A percentile compares a stretch with the other conserved stretches of the same genome.
phyloP scores from a whole-genome alignment of 2,113 vertebrate species.

The Oncorhynchus clarkii region DNA sequence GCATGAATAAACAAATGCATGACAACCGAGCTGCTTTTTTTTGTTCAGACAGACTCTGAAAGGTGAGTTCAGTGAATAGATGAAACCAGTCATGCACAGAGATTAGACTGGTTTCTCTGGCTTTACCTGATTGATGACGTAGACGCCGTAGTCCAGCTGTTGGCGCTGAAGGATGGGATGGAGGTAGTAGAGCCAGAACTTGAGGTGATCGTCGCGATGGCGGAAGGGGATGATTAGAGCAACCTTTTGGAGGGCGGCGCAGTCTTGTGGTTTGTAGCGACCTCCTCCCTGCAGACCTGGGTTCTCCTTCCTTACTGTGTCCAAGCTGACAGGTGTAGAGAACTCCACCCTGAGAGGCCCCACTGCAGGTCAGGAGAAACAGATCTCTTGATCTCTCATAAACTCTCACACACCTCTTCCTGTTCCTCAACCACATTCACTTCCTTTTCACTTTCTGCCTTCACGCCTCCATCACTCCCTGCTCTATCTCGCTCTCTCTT shows the following conservation, averaged over 20 bases:
- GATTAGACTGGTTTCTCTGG: too few relatives aligned
- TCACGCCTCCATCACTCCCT: too few relatives aligned
- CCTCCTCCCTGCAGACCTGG: constrained; percentile 77
- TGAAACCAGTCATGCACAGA: too few relatives aligned
- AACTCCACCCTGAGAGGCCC: constrained; percentile 88
- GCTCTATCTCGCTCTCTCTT: too few relatives aligned
- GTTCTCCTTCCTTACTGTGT: constrained; percentile 60
- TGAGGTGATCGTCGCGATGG: constrained; percentile 90
- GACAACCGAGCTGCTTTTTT: too few relatives aligned
- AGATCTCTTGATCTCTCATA: too few relatives aligned
- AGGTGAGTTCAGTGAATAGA: too few relatives aligned
- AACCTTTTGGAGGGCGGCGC: constrained; percentile 87
- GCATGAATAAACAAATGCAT: too few relatives aligned
- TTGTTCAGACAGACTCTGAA: too few relatives aligned
- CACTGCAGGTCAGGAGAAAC: constrained; percentile 64
- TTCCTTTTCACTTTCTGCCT: too few relatives aligned
- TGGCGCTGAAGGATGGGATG: constrained; percentile 92
- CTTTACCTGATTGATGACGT: constrained; percentile 88
- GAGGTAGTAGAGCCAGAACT: constrained; percentile 91
- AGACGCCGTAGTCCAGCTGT: constrained; percentile 92
- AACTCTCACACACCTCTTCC: too few relatives aligned
- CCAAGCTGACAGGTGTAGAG: constrained; percentile 61
- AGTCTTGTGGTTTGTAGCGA: constrained; percentile 78
- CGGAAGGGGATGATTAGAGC: constrained; percentile 94
- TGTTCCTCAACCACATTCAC: too few relatives aligned